Conservation (phyloP, 2,797 vertebrate genomes). For the Myotis daubentonii region DNA sequence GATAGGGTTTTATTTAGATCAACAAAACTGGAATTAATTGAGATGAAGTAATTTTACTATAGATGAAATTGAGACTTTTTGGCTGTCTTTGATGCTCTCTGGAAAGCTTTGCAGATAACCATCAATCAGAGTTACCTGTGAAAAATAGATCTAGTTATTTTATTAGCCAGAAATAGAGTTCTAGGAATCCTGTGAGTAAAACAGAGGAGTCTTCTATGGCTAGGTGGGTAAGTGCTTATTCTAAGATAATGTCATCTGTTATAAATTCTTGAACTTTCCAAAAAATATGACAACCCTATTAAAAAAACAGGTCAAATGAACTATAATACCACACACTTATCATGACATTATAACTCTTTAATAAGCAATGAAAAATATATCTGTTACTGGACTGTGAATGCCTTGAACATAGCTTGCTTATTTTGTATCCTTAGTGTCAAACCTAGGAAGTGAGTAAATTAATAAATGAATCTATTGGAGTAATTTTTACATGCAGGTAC, state of each 20-base stretch:
- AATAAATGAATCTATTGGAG: background rate
- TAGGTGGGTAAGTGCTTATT: background rate
- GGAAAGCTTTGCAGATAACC: background rate
- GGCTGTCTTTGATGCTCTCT: background rate
- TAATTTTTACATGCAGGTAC: background rate
- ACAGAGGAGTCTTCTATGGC: background rate
- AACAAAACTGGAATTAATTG: background rate
- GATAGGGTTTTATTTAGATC: conserved; percentile 9
- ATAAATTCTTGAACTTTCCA: background rate
- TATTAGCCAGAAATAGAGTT: background rate
- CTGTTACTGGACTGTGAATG: background rate
- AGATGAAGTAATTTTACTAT: background rate
- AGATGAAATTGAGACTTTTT: background rate
- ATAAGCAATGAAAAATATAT: background rate
- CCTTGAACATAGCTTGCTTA: background rate
- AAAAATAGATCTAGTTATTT: background rate
- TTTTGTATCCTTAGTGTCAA: background rate
- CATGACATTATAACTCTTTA: background rate
- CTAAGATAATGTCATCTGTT: background rate
- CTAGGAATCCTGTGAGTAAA: background rate
- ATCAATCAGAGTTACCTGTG: background rate
- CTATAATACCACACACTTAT: background rate
- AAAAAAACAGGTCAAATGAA: background rate
- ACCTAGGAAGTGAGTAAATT: background rate
- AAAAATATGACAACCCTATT: background rate